Evolutionary conservation across 2,888 invertebrate species (phyloP), one percentile per base, ranked within the genome.

Genomic region (Agrypnus murinus): DNA sequence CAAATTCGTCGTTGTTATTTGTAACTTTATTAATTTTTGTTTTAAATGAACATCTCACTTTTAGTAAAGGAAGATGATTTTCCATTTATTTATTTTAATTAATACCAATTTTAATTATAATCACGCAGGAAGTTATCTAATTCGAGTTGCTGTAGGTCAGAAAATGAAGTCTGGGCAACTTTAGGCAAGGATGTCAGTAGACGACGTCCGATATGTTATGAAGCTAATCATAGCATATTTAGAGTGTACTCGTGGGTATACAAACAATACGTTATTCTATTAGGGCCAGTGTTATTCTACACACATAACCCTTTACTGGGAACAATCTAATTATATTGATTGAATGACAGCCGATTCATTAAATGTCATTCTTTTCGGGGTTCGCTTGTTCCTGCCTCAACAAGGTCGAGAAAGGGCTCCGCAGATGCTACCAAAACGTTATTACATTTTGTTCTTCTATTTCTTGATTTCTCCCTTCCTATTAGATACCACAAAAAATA

Each of bases 241-340:
- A 68, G 63, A 48, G 55, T 57, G 63, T 68, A 68, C 63, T 68
- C 68, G 57, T 68, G 63, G 67, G 67, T 62, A 69, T 74, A 63
- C 79, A 80, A 81, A 81, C 79, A 81, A 80, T 81, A 77, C 78
- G 78, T 83, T 83, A 83, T 84, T 84, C 80, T 82, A 81, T 84
- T 84, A 83, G 76, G 76, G 74, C 78, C 73, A 74, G 74, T 81
- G 83, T 81, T 84, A 84, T 84, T 84, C 83, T 78, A 80, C 80
- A 82, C 84, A 83, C 83, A 83, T 81, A 84, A 84, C 83, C 83
- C 84, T 77, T 84, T 82, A 80, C 76, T 72, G 78, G 79, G 80
- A 84, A 84, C 85, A 86, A 86, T 86, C 85, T 85, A 85, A 86
- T 86, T 85, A 85, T 84, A 85, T 84, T 85, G 86, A 86, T 86